These are phyloP conservation scores for Aplidium turbinatum DNA, from an alignment of 23 tunicate genomes.

Conservation along the genomic window DNA sequence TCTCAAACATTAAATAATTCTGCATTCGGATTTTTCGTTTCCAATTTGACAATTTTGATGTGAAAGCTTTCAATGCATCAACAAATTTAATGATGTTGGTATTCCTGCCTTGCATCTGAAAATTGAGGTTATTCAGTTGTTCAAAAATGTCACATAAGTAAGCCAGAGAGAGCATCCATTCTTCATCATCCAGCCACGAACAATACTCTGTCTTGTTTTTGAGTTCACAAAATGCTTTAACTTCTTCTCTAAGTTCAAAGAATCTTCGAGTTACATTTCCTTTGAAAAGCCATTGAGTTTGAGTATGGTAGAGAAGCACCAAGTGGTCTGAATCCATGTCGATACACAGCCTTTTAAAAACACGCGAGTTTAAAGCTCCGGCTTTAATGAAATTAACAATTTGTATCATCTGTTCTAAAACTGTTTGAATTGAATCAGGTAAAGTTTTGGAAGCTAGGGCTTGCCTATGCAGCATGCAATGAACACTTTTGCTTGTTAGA, in stretches of 20 bases:
- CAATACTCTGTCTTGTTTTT: conserved; percentile 19
- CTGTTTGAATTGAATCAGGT: conserved; percentile 59
- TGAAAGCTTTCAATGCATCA: conserved; percentile 50
- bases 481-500: conserved; percentile 47
- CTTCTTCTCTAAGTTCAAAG: conserved; percentile 44
- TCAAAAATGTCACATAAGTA: conserved; percentile 68
- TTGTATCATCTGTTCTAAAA: conserved; percentile 47
- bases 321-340: conserved; percentile 58
- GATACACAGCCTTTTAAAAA: conserved; percentile 50
- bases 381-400: conserved; percentile 47
- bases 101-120: conserved; percentile 49
- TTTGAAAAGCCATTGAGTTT: conserved; percentile 64
- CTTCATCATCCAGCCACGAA: conserved; percentile 57
- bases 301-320: conserved; percentile 54
- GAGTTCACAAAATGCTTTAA: conserved; percentile 45
- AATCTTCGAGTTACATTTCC: conserved; percentile 63
- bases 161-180: conserved; percentile 60
- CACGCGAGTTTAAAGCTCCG: conserved; percentile 34
- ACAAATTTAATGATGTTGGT: conserved; percentile 51
- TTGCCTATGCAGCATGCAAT: conserved; percentile 63
- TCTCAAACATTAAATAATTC: conserved; percentile 49
- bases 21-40: conserved; percentile 39
- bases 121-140: conserved; percentile 61
- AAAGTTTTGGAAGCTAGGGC: conserved; percentile 80
- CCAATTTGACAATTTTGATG: conserved; percentile 57